Base-by-base conservation (phyloP, 2,797 vertebrate species). In the Coregonus suidteri region DNA sequence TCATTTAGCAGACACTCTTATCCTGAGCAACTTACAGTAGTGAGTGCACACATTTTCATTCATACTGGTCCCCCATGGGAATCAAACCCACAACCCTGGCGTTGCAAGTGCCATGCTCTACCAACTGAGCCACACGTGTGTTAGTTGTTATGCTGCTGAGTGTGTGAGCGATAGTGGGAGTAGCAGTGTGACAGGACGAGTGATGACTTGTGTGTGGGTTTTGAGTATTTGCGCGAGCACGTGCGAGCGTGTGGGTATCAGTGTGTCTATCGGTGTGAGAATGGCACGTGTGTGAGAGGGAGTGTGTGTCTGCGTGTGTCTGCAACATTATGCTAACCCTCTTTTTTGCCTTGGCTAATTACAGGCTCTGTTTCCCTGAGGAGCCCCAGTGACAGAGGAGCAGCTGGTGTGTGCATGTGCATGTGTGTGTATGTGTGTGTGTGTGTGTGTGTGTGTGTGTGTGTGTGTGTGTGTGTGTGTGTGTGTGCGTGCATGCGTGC, bases 201-300 rank as follows among this genome's bases (percentile, higher is more conserved):
- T 70, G 59, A 75, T 20, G 64, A 73, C 71, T 71, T 53, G 25
- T 6, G 41, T 64, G 64, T 4, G 59, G 41, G 75, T 64, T 64
- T 25, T 69, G 75, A 78, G 52, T 47, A 67, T 47, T 52, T 70
- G 75, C n/a, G 11, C 59, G 52, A 18, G 18, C 54, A 66, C 56
- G 65, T 53, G 74, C 41, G 74, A 31, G 65, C 53, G 68, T 5
- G n/a, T 25, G 37, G 1, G 37, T 71, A n/a, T 59, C 15, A 69
- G 83, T 76, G 84, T 78, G 72, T 85, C 85, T 85, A 74, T 76
- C 79, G 67, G 64, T 20, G 71, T 18, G 41, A 7, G 59, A 25
- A 25, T 25, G 18, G 59, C 62, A 25, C 25, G 72, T 41, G 64
- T 51, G 77, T 11, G 83, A 80, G 75, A 74, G 85, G 4, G 35